Evolutionary conservation across 2,888 invertebrate species (phyloP), one percentile per base, ranked within the genome.

Genomic region (Candidula unifasciata): DNA sequence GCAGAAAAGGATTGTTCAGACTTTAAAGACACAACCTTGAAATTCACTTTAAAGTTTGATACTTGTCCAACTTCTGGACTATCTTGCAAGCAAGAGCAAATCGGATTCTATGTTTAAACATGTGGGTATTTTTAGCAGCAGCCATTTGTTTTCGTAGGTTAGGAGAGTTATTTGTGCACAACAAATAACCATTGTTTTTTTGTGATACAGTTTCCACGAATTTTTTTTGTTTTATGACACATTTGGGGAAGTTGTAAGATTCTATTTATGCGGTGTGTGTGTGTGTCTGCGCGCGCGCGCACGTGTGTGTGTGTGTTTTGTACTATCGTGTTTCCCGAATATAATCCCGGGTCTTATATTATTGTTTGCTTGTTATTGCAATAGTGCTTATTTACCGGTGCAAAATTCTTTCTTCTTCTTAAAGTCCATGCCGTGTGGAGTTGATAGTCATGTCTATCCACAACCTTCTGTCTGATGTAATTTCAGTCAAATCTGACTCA

Each of bases 1-100:
- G 60, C 79, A 37, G 27, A 18, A 52, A 66, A 64, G 2, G 68
- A 68, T 37, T 37, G 60, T 37, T 18, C 35, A 24, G 68, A 69
- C 21, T 24, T 71, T 33, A 33, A 71, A 30, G 83, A 78, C 5
- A 78, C 69, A 16, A 57, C 83, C 44, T 66, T 80, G 64, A 84
- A 79, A 57, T 87, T 87, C 80, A 80, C 71, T n/a, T 76, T 87
- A 44, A 83, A 80, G 57, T 87, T 83, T 54, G 87, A 87, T 79
- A 87, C 87, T 24, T 85, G 87, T 27, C 81, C 85, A 10, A 85
- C 85, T 13, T 83, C 82, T 3, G 78, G 73, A 60, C 60, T 81
- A 73, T 78, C 82, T 27, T 73, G 27, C 3, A 52, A 82, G 10
- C 73, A 83, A 33, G 87, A 86, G 33, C 86, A 86, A 68, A 85